Evolutionary conservation across 2,888 invertebrate genomes (phyloP), one percentile per base, ranked within the genome.

Genomic region (Brachyptera putata): DNA sequence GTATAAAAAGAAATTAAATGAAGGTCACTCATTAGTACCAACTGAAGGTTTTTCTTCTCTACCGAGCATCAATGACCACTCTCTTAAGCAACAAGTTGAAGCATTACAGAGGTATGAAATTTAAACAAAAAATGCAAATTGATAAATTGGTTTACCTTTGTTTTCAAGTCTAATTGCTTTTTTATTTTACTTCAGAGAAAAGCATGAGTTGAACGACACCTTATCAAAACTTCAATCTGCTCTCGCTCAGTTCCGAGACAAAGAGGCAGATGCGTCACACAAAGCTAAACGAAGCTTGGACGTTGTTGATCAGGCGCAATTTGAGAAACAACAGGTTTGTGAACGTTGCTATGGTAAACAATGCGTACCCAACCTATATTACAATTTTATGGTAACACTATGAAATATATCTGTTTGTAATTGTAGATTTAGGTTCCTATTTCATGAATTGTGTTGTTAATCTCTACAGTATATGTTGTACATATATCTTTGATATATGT

Each of bases 231-330:
- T 90, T 50, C 86, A 89, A 69, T 74, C 80, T 3, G 80, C 81
- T 21, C 71, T 91, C 59, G 81, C 85, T 13, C 80, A 83, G 41
- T 74, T 84, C 13, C 83, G 85, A 55, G 84, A 84, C 14, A 82
- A 72, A 50, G 87, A 86, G 68, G 74, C 78, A 14, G 83, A 84
- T 39, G 79, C 82, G 0, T 76, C 76, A n/a, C 79, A 81, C 57
- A 84, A 86, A 69, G 84, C 83, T 53, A 86, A 86, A 69, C 76
- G 84, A 58, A 82, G 83, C 41, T 79, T 85, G 2, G 89, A 91
- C 64, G 79, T 82, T n/a, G 85, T 84, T 16, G 85, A 89, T 61
- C 85, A 90, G 68, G 83, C 89, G 1, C 82, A 89, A 61, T 88
- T 88, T 67, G 91, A 91, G 69, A 85, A 88, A 68, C 84, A 82